These are phyloP conservation scores for Psylliodes chrysocephalus DNA, from an alignment of 2,888 invertebrate genomes.

Conservation along the genomic window DNA sequence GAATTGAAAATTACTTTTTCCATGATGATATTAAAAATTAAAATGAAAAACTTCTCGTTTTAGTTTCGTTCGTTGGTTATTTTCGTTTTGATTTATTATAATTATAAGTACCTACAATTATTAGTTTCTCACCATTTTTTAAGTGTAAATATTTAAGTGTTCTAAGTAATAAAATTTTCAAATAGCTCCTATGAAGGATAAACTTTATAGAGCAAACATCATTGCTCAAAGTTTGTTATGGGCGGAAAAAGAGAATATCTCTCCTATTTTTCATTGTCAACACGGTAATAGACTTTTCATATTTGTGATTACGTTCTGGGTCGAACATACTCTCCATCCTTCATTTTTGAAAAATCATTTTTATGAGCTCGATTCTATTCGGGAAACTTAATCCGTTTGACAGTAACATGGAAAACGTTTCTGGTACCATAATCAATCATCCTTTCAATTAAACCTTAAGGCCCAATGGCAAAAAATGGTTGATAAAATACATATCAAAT, in stretches of 20 bases:
- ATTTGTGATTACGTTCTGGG: background rate
- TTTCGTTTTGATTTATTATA: too few relatives aligned
- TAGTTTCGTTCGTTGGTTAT: too few relatives aligned
- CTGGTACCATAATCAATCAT: slow-evolving; percentile 21
- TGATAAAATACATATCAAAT: too few relatives aligned
- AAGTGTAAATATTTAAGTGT: too few relatives aligned
- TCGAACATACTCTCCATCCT: slow-evolving; percentile 9
- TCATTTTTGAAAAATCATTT: slow-evolving; percentile 12
- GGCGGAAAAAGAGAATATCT: background rate
- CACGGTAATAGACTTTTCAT: slow-evolving; percentile 13
- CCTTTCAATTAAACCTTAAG: slow-evolving; percentile 17
- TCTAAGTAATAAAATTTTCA: too few relatives aligned
- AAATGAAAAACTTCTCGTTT: too few relatives aligned
- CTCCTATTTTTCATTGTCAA: slow-evolving; percentile 9
- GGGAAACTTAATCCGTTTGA: slow-evolving; percentile 12
- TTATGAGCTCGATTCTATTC: background rate
- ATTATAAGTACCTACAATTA: too few relatives aligned
- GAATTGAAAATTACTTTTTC: too few relatives aligned
- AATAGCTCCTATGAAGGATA: background rate
- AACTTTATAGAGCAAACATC: slow-evolving; percentile 4
- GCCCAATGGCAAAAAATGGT: background rate
- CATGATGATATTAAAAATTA: too few relatives aligned
- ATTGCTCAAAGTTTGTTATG: background rate
- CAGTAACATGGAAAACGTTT: slow-evolving; percentile 21
- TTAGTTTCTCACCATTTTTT: too few relatives aligned